These are phyloP conservation scores for Galeopsomyia nigrocyanea DNA, from an alignment of 2,888 invertebrate genomes.

Conservation along the genomic window DNA sequence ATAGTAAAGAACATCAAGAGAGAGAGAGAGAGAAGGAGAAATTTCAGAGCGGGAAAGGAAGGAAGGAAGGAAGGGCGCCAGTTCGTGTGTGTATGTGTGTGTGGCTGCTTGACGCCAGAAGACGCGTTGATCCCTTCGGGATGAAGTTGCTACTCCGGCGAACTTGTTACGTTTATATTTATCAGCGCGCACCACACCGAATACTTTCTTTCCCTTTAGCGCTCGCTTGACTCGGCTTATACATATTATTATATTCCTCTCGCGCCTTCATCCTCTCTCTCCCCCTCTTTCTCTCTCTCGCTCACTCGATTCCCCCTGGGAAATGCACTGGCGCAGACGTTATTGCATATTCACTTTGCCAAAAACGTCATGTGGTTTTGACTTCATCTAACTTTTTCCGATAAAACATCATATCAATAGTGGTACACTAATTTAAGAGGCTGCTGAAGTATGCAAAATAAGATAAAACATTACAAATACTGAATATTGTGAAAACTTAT, in stretches of 20 bases:
- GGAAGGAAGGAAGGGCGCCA: constrained; percentile 7
- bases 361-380: too few species aligned
- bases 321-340: constrained; percentile 24
- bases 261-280: constrained; percentile 3
- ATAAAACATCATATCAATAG: too few species aligned
- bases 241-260: constrained; percentile 49
- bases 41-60: background rate
- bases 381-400: too few species aligned
- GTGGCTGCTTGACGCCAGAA: constrained; percentile 43
- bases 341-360: constrained; percentile 23
- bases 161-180: constrained; percentile 69
- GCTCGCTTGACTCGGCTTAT: constrained; percentile 53
- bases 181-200: constrained; percentile 64
- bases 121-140: constrained; percentile 67
- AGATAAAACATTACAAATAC: too few species aligned
- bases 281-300: constrained; percentile 11
- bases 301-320: constrained; percentile 16
- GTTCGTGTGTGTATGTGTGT: background rate
- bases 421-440: too few species aligned
- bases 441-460: too few species aligned
- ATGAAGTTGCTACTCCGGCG: constrained; percentile 68
- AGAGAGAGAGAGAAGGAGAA: constrained; percentile 13
- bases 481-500: too few species aligned
- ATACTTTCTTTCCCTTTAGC: constrained; percentile 53
- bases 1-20: background rate